Evolutionary conservation across 1,140 invertebrate genomes (phyloP), one percentile per base, ranked within the genome.

Genomic region (Macrobrachium nipponense): DNA sequence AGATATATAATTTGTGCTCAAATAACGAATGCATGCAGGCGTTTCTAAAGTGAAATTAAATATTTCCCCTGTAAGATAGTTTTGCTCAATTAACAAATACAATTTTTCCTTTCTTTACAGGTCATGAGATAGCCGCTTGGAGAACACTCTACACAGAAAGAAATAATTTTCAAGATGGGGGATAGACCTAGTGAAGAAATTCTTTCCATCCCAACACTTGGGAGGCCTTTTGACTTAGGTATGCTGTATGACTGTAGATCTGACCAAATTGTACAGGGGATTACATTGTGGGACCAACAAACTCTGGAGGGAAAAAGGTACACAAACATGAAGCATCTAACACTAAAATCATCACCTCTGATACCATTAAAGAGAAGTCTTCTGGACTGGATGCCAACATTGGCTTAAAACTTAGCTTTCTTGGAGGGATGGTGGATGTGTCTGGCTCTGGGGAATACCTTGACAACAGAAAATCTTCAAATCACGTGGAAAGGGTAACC

Each of bases 141-240:
- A 36, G 1, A 36, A 36, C 27, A 36, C 27, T 36, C 1, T 36
- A 36, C 27, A 36, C 27, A 36, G 27, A 36, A 36, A 4, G 1
- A 36, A 36, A 4, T 36, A 1, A 36, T 36, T 36, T 36, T 36
- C 27, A 36, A 36, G 27, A 36, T 36, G 27, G 27, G 1, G 27
- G 4, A 4, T 36, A 4, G 27, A 36, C 27, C 4, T 36, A 80
- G 27, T 23, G 20, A 78, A 14, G 43, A 4, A 23, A 58, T 72
- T 5, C 66, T 70, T 36, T 23, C 66, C 10, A 20, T 81, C 12
- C 5, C 80, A 23, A 68, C 80, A 14, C 68, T 81, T n/a, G 80
- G 80, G 8, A 64, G 80, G 14, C 64, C 80, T 27, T 81, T 81
- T 43, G 43, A 23, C 80, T 36, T 81, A 12, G 80, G 80, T n/a